phyloP scores from a whole-genome alignment of 1,140 invertebrate genomes.

The Heterodera schachtii region DNA sequence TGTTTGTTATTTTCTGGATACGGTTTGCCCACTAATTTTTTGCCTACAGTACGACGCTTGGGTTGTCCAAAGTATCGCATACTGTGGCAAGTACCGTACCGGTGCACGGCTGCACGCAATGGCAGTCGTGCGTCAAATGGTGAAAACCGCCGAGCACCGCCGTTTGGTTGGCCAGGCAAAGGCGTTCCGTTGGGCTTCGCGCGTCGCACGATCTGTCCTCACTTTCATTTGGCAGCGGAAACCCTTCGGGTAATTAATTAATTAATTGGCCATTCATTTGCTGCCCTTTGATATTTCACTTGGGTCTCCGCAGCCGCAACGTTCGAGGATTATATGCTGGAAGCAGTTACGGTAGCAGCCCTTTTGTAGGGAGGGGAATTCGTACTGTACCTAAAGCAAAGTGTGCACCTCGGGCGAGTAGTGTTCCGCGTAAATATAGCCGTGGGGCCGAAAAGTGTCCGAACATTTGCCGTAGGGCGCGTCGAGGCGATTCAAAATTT shows the following conservation, averaged over 20 bases:
- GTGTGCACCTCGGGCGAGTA: constrained; percentile 59
- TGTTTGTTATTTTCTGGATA: neutral
- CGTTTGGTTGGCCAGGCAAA: constrained; percentile 60
- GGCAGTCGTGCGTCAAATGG: constrained; percentile 61
- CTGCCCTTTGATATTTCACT: constrained; percentile 16
- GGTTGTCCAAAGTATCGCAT: neutral
- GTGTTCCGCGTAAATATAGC: constrained; percentile 64
- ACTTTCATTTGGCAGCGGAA: constrained; percentile 59
- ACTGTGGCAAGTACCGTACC: neutral
- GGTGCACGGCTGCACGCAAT: constrained; percentile 42
- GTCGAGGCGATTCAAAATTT: constrained; percentile 61
- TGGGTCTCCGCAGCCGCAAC: constrained; percentile 64
- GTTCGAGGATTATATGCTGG: constrained; percentile 56
- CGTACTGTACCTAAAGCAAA: neutral
- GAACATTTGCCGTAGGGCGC: constrained; percentile 59
- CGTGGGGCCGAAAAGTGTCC: constrained; percentile 59
- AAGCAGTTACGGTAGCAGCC: constrained; percentile 65
- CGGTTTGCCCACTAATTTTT: neutral
- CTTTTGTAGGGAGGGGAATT: constrained; percentile 30
- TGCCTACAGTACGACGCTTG: neutral
- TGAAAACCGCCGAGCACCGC: constrained; percentile 62
- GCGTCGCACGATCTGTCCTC: constrained; percentile 58
- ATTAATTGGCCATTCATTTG: neutral
- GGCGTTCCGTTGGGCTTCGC: constrained; percentile 44
- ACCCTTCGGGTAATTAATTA: constrained; percentile 20